These are phyloP conservation scores for Oplegnathus fasciatus DNA, from an alignment of 2,113 vertebrate genomes.

Conservation along the genomic window DNA sequence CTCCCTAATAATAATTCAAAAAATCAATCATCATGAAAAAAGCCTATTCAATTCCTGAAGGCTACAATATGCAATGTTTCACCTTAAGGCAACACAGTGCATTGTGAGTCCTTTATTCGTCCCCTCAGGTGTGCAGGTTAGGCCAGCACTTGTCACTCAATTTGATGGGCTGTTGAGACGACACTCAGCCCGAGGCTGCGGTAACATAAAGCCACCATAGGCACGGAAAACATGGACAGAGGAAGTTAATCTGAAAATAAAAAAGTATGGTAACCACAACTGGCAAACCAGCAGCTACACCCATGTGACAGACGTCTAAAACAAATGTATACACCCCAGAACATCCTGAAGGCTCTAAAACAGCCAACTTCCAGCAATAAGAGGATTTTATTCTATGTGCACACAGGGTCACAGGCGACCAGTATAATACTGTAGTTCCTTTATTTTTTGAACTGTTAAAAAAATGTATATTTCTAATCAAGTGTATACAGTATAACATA, in stretches of 20 bases:
- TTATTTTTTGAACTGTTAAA: too few relatives aligned
- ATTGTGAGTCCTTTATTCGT: constrained; percentile 63
- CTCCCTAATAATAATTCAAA: not conserved
- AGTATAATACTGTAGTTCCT: not conserved
- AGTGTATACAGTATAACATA: not conserved
- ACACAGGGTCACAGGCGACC: not conserved
- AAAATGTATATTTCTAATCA: too few relatives aligned
- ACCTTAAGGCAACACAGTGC: constrained; percentile 59
- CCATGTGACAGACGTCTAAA: constrained; percentile 3
- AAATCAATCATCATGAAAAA: constrained; percentile 28
- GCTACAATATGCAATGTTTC: constrained; percentile 45
- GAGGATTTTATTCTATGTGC: not conserved
- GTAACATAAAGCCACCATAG: constrained; percentile 40
- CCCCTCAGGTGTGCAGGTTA: constrained; percentile 61
- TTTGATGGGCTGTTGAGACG: constrained; percentile 65
- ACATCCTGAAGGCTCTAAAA: constrained; percentile 19
- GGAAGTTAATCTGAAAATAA: constrained; percentile 21
- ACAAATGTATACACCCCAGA: not conserved
- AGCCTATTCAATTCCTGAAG: constrained; percentile 29
- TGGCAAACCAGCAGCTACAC: not conserved
- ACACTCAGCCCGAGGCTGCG: constrained; percentile 65
- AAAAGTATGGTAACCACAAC: constrained; percentile 7
- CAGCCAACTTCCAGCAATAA: constrained; percentile 7
- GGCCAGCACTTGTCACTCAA: constrained; percentile 72
- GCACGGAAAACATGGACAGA: constrained; percentile 34